Conservation (phyloP, 2,113 vertebrate species). For the Centropus bengalensis region DNA sequence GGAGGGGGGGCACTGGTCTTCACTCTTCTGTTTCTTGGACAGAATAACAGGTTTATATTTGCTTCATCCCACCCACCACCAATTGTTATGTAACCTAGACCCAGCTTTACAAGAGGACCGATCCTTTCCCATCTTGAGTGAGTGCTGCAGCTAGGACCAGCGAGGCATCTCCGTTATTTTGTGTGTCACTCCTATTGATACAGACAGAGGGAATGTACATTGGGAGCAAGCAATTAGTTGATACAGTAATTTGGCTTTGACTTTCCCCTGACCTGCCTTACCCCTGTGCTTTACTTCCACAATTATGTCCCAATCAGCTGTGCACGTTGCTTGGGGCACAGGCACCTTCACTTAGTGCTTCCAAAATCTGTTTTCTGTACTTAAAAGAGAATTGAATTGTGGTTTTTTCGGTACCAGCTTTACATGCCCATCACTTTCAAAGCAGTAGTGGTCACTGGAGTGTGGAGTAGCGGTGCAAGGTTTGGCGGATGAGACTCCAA, state of each 20-base stretch:
- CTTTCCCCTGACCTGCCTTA: neutral
- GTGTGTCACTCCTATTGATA: neutral
- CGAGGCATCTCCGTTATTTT: neutral
- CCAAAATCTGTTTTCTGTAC: neutral
- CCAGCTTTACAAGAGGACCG: neutral
- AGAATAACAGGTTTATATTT: neutral
- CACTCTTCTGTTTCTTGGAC: neutral
- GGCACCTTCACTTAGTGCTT: neutral
- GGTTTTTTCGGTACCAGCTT: neutral
- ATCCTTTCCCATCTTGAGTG: neutral
- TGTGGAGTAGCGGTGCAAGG: neutral
- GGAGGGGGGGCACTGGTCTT: neutral
- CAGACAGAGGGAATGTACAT: neutral
- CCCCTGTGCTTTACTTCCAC: neutral
- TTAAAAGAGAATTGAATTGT: neutral
- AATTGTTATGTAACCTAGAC: neutral
- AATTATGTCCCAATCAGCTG: neutral
- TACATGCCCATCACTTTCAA: neutral
- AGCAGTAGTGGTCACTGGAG: neutral
- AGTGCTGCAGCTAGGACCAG: neutral
- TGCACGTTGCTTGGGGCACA: neutral
- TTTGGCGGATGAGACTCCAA: neutral
- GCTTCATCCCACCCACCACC: neutral
- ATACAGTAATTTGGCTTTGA: neutral
- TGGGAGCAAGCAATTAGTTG: neutral